phyloP scores from a whole-genome alignment of 2,113 vertebrate species.

The Aepyceros melampus region DNA sequence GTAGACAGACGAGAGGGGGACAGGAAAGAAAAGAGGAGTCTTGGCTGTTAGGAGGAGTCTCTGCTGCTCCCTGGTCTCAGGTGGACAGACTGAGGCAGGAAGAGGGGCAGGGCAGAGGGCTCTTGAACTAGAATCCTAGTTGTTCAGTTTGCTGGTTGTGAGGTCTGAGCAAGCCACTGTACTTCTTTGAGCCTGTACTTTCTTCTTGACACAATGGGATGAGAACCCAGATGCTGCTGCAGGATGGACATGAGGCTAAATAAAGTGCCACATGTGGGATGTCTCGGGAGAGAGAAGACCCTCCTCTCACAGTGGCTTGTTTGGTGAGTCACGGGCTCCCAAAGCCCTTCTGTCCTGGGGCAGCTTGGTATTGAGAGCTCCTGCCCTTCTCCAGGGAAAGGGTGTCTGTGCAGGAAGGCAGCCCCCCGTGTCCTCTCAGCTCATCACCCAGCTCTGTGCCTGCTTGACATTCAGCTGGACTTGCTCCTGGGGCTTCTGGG shows the following conservation, averaged over 20 bases:
- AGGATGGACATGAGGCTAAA: neutral
- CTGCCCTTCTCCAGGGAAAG: neutral
- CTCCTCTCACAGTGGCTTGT: rapidly evolving
- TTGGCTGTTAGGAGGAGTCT: neutral
- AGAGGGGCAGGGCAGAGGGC: neutral
- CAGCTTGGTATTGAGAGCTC: too few species aligned
- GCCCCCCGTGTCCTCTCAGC: neutral
- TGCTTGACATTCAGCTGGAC: neutral
- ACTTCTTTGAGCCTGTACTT: neutral
- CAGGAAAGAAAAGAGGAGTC: too few species aligned
- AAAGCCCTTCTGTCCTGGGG: neutral
- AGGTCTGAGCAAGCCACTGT: neutral
- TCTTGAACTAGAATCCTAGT: neutral
- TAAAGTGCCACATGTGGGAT: neutral
- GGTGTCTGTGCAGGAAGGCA: neutral
- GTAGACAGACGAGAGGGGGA: neutral
- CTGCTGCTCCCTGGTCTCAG: neutral
- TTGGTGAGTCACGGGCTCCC: rapidly evolving
- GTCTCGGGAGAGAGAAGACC: neutral
- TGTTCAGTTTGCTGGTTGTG: neutral
- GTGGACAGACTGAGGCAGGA: neutral
- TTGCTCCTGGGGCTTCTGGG: neutral
- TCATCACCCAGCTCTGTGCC: neutral
- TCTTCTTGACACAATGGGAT: neutral
- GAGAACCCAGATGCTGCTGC: neutral